Base-by-base conservation (phyloP, 2,888 invertebrate genomes). In the Drosophila anomalata region DNA sequence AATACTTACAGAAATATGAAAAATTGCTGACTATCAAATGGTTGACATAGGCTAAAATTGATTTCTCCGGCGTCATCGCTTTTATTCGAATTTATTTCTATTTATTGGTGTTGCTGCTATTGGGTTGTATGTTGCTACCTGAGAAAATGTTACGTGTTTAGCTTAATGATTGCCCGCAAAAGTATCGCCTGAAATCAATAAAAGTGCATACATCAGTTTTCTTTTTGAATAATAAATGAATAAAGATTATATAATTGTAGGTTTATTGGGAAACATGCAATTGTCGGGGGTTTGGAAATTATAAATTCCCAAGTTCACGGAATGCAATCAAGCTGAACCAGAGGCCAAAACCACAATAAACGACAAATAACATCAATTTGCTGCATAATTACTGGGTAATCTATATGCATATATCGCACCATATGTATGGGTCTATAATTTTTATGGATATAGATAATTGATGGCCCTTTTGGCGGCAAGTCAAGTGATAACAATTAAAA, bases 21-120 rank as follows among this genome's bases (percentile, higher is more conserved):
- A 91, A 90, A 76, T 91, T 91, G 82, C 90, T 91, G 89, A 91
- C 89, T 72, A 91, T 88, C 78, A 91, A 84, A 63, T 91, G 91
- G 83, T 91, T 91, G 70, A 91, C 78, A 79, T 91, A 91, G 63
- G 91, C 90, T 87, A 89, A 78, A 78, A 91, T 84, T 47, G 90
- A 90, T 77, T 91, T 91, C 72, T 90, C 91, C 59, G 91, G 91
- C 79, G 90, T 88, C 91, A 91, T 90, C 73, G 61, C 76, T 54
- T 41, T 57, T 11, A 7, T 66, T 42, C n/a, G 7, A 36, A 36
- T 33, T 33, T 31, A 41, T 62, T 29, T 56, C 44, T 56, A 17
- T 51, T 71, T 70, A 51, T 59, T 39, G 41, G 47, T 67, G n/a
- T 53, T 66, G 39, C 55, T 60, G 8, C 33, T 48, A 6, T 54